Base-by-base conservation (phyloP, 2,888 invertebrate genomes). In the Chelonus formosanus region DNA sequence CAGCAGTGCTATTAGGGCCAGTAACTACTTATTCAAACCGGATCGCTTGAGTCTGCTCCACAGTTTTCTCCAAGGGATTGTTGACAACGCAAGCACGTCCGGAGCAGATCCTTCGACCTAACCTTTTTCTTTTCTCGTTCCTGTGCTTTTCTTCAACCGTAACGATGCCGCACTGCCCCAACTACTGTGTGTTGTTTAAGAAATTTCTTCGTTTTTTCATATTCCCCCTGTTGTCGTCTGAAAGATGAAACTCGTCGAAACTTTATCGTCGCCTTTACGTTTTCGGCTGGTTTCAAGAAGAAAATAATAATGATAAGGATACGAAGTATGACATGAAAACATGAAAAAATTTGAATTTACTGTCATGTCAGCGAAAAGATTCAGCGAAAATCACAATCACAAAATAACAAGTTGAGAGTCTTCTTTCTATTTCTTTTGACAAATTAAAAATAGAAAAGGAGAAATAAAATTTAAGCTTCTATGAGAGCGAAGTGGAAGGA, bases 21-120 rank as follows among this genome's bases (percentile, higher is more conserved):
- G 77, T 80, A 80, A 82, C 81, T 81, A 80, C 80, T 81, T 81
- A 81, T 82, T 81, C 81, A 81, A 80, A 77, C 78, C 74, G 77
- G 73, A 80, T 79, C 76, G 77, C 72, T 75, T 70, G 75, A 76
- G 74, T 75, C 72, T 73, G 61, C 72, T 32, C 58, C 10, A 43
- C 10, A 47, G 53, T 56, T 52, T 62, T 70, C 73, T 70, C 63
- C 35, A 31, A 36, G 20, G 58, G 60, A 56, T 76, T 70, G 73
- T 80, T 80, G 79, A 77, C 76, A 81, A 78, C 73, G 70, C 78
- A 69, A 72, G 74, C 81, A 81, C 81, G 81, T 80, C 71, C 68
- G 54, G 36, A 55, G 68, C 58, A 69, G 71, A 66, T 70, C 71
- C 65, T 52, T 40, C 64, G 64, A 74, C 70, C 74, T 61, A 65